Evolutionary conservation across 1,140 invertebrate species (phyloP).

Genomic region (Sminthurinus signatus): DNA sequence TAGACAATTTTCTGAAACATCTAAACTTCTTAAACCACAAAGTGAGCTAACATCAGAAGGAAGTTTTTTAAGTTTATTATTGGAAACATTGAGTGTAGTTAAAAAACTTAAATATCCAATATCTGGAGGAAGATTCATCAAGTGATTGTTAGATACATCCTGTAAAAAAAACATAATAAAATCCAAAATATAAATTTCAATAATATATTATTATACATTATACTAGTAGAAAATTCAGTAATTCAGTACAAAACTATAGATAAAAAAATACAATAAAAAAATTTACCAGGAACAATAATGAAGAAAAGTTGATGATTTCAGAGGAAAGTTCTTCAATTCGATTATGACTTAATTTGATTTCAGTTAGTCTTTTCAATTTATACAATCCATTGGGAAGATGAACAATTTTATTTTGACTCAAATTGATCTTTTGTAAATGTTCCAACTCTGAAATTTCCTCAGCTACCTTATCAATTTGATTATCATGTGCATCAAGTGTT

Average conservation of each 20-base stretch:
- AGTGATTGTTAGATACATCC: slow-evolving; percentile 58
- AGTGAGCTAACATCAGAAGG: slow-evolving; percentile 22
- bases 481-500: slow-evolving; percentile 48
- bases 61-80: slow-evolving; percentile 49
- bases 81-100: slow-evolving; percentile 51
- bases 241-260: too few relatives aligned
- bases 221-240: too few relatives aligned
- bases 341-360: slow-evolving; percentile 48
- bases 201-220: not conserved
- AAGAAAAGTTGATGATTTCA: slow-evolving; percentile 46
- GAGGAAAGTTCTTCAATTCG: slow-evolving; percentile 43
- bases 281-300: slow-evolving; percentile 49
- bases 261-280: not conserved
- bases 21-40: slow-evolving; percentile 52
- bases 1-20: slow-evolving; percentile 55
- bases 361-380: slow-evolving; percentile 44
- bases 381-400: slow-evolving; percentile 42
- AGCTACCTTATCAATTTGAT: slow-evolving; percentile 30
- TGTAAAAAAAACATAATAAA: too few relatives aligned
- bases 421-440: slow-evolving; percentile 42
- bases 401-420: slow-evolving; percentile 51
- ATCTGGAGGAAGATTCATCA: slow-evolving; percentile 52
- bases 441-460: slow-evolving; percentile 28
- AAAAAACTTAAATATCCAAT: slow-evolving; percentile 56
- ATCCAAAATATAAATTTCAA: slow-evolving; percentile 28